Evolutionary conservation across 2,113 vertebrate species (phyloP).

Genomic region (Agelaius tricolor): DNA sequence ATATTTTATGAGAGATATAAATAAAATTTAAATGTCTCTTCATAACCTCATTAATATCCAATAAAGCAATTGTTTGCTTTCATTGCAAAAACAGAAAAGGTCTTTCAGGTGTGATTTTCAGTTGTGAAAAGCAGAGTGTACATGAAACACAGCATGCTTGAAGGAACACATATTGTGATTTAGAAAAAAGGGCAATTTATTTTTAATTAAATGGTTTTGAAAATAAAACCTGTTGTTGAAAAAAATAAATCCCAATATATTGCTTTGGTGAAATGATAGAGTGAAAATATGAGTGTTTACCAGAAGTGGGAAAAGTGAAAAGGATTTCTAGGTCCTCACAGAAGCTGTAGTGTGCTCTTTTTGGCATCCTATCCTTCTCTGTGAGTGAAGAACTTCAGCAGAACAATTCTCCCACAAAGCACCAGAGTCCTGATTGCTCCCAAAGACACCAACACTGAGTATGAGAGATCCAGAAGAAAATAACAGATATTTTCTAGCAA

Average conservation of each 20-base stretch:
- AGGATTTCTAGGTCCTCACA: neutral
- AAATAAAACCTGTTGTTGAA: neutral
- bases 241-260: neutral
- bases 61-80: neutral
- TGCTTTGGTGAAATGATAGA: neutral
- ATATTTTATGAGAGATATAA: neutral
- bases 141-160: neutral
- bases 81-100: neutral
- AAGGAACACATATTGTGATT: neutral
- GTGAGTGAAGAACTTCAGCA: neutral
- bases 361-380: neutral
- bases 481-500: neutral
- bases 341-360: neutral
- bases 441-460: rapidly evolving
- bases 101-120: neutral
- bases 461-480: neutral
- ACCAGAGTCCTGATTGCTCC: neutral
- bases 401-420: neutral
- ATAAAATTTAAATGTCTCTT: neutral
- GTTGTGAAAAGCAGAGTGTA: neutral
- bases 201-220: neutral
- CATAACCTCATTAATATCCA: neutral
- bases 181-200: rapidly evolving
- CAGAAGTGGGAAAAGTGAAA: neutral
- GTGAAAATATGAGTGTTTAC: neutral